Evolutionary conservation across 1,140 invertebrate genomes (phyloP).

Genomic region (Caerostris darwini): DNA sequence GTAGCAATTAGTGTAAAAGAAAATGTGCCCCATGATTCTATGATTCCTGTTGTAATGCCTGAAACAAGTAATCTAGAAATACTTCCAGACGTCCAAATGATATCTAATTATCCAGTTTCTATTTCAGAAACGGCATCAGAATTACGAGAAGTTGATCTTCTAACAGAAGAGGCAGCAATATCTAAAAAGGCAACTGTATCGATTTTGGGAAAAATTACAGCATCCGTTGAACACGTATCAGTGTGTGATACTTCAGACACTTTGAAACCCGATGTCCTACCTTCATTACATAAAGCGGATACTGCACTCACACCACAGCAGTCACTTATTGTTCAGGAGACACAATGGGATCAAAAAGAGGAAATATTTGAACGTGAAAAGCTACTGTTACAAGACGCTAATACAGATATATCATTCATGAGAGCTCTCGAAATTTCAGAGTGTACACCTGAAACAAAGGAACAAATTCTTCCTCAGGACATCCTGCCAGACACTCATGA

Average conservation of each 20-base stretch:
- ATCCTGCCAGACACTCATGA: conserved; percentile 80
- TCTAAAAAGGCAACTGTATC: conserved; percentile 72
- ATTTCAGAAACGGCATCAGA: conserved; percentile 79
- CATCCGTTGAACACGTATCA: conserved; percentile 68
- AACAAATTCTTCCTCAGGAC: conserved; percentile 82
- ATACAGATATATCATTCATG: conserved; percentile 81
- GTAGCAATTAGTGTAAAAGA: conserved; percentile 51
- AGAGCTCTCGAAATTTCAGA: conserved; percentile 79
- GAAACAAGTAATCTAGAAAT: conserved; percentile 49
- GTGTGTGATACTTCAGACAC: conserved; percentile 68
- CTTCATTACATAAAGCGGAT: conserved; percentile 61
- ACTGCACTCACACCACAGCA: conserved; percentile 63
- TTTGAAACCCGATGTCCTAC: conserved; percentile 70
- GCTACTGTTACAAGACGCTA: conserved; percentile 81
- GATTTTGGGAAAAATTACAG: conserved; percentile 42
- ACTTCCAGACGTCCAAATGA: conserved; percentile 58
- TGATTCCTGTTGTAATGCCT: not conserved
- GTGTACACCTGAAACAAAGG: conserved; percentile 79
- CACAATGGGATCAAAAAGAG: conserved; percentile 85
- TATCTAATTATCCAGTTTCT: conserved; percentile 78
- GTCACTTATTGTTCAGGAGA: conserved; percentile 80
- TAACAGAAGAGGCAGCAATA: not conserved
- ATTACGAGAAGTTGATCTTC: conserved; percentile 68
- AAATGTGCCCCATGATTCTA: conserved; percentile 33
- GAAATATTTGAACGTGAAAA: conserved; percentile 81